Conservation (phyloP, 2,888 invertebrate species). For the Caenorhabditis sp. region DNA sequence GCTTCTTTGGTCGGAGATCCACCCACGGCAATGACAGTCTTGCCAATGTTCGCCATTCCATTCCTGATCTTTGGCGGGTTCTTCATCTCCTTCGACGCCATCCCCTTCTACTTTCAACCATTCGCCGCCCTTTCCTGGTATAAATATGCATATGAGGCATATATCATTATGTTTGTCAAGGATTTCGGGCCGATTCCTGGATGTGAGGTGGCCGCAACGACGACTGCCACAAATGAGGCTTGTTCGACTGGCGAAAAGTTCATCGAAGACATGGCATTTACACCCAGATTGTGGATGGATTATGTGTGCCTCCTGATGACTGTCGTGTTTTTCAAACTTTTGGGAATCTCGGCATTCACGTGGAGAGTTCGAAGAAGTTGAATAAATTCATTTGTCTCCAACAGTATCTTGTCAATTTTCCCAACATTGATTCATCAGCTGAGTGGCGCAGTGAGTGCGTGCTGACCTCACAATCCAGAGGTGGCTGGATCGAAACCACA, state of each 20-base stretch:
- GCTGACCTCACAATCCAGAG: no score
- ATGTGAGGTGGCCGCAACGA: neutral
- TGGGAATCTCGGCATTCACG: neutral
- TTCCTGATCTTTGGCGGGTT: constrained; percentile 79
- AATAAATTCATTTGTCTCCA: no score
- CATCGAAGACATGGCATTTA: neutral
- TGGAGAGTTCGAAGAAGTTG: neutral
- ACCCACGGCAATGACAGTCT: constrained; percentile 34
- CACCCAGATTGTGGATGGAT: neutral
- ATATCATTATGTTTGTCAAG: constrained; percentile 20
- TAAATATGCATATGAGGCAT: constrained; percentile 68
- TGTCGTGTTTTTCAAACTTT: neutral
- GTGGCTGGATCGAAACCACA: no score
- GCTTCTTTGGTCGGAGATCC: constrained; percentile 37
- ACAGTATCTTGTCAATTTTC: no score
- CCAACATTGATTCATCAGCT: no score
- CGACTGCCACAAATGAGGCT: neutral
- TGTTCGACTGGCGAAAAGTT: neutral
- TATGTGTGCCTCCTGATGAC: neutral
- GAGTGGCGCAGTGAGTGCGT: no score
- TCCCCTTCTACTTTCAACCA: constrained; percentile 70
- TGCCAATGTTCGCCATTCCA: constrained; percentile 38
- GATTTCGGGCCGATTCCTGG: constrained; percentile 6
- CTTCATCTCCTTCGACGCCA: constrained; percentile 39
- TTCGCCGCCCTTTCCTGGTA: constrained; percentile 71